A percentile compares a stretch with the other conserved stretches of the same genome.
Conservation (phyloP, 2,797 vertebrate genomes). For the Pipistrellus pygmaeus region DNA sequence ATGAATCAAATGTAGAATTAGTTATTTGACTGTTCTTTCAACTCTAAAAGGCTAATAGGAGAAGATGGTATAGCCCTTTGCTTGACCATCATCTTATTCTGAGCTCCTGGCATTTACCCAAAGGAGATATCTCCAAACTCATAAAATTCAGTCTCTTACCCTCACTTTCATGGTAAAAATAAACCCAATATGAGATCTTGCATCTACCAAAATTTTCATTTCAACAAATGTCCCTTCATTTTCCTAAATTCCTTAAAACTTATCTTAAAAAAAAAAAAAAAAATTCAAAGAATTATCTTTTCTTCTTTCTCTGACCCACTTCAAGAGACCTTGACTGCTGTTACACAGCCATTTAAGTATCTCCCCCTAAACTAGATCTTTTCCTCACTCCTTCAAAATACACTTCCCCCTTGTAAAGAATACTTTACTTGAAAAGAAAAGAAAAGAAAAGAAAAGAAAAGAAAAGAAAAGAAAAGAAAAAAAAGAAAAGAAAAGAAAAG, state of each 20-base stretch:
- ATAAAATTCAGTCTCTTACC: slow-evolving; percentile 21
- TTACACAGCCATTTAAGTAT: neutral
- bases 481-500: too few relatives aligned
- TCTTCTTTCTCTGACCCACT: slow-evolving; percentile 9
- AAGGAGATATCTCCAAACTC: neutral
- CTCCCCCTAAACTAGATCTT: slow-evolving; percentile 1
- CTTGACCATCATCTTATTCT: neutral
- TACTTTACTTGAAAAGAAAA: neutral
- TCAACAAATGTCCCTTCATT: slow-evolving; percentile 1
- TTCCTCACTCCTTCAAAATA: slow-evolving; percentile 45
- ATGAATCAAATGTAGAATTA: slow-evolving; percentile 44
- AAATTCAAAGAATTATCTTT: slow-evolving; percentile 42
- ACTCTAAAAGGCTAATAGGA: neutral
- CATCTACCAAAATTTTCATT: slow-evolving; percentile 1
- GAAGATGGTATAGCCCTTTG: neutral
- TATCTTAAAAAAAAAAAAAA: neutral
- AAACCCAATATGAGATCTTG: neutral
- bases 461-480: too few relatives aligned
- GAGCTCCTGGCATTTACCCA: neutral
- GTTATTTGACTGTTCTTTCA: neutral
- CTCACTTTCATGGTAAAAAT: slow-evolving; percentile 20
- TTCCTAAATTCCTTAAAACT: slow-evolving; percentile 57
- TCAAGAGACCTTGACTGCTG: neutral
- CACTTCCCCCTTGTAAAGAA: neutral
- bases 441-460: too few relatives aligned